Base-by-base conservation (phyloP, 1,140 invertebrate genomes). In the Drosophila asahinai region DNA sequence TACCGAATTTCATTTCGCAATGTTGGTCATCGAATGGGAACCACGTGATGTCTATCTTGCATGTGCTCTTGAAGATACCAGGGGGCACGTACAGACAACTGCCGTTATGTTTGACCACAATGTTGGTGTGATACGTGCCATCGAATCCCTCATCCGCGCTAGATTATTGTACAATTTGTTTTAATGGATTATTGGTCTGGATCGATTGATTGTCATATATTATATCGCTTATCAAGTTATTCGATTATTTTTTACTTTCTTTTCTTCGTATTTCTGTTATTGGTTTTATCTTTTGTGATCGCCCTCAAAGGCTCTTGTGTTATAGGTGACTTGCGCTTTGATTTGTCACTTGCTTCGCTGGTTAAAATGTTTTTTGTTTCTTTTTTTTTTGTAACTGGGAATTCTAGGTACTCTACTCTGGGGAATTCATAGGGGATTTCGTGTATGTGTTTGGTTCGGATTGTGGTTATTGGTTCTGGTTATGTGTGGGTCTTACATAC, bases 41-140 rank as follows among this genome's bases (percentile, higher is more conserved):
- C 97, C 98, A 99, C 92, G 97, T 98, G 95, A 99, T 99, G 96
- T 99, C 98, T 94, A 99, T 99, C 95, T 98, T 97, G 96, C 98
- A 99, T 94, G 98, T 99, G 95, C 97, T 99, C 95, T 98, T 98
- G 96, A 99, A 99, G 94, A 99, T 99, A 94, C 97, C 92, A 93
- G 98, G 98, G 91, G 98, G 98, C 93, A 99, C 97, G 96, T 98
- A 99, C 94, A 97, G 96, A 95, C 98, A 98, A 95, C 96, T 97
- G 94, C 98, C 98, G 95, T 98, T 98, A 95, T 97, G 96, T 94
- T 96, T 96, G 94, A 99, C 97, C 94, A 99, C 97, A 94, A 99
- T 97, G 95, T 99, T 99, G 92, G 98, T 98, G 94, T 97, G 98
- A 95, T 96, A 99, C 84, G 98, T 99, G 93, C 97, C 97, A 95